These are phyloP conservation scores for rabbit (Oryctolagus cuniculus) DNA, from an alignment of 2,113 vertebrate species.

Conservation along the genomic window mOryCun1.1 NC_091432.1:217110501-217111000, in stretches of 20 bases:
- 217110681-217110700: neutral
- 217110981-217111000: neutral
- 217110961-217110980: rapidly evolving
- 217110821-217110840: neutral
- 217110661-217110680: neutral
- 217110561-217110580: no score
- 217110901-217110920: neutral
- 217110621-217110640: neutral
- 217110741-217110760: neutral
- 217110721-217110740: neutral
- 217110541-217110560: neutral
- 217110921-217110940: neutral
- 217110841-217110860: neutral
- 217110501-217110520: neutral
- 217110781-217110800: rapidly evolving
- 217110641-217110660: neutral
- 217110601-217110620: neutral
- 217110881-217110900: neutral
- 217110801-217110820: neutral
- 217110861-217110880: neutral
- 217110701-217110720: neutral
- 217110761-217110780: neutral
- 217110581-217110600: neutral
- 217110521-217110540: neutral
- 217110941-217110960: neutral